Conservation (phyloP, 2,888 invertebrate genomes). For the Plagodis pulveraria region DNA sequence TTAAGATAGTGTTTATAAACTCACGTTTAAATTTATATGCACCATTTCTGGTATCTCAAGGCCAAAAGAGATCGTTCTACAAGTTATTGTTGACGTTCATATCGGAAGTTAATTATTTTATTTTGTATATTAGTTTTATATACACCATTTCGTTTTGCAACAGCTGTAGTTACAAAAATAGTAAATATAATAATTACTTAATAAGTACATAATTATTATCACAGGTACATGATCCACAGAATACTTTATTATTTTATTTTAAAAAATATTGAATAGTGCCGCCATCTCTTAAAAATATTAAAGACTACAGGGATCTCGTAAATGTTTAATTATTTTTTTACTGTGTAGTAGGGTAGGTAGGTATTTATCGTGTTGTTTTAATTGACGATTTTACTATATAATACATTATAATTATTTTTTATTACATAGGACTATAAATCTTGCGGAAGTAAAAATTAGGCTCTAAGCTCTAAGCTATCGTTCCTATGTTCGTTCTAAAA, state of each 20-base stretch:
- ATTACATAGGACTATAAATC: no score
- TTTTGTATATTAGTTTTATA: no score
- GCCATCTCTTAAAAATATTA: slow-evolving; percentile 37
- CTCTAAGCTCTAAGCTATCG: no score
- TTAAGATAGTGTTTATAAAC: no score
- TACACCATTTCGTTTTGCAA: no score
- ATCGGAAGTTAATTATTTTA: neutral
- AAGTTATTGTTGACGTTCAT: neutral
- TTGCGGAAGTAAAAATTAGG: no score
- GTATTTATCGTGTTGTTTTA: no score
- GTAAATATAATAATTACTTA: neutral
- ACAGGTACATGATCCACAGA: neutral
- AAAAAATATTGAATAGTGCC: slow-evolving; percentile 23
- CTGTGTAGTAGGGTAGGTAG: no score
- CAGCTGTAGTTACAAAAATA: neutral
- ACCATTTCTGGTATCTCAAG: slow-evolving; percentile 40
- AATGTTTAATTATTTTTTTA: no score
- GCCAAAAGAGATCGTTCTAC: slow-evolving; percentile 36
- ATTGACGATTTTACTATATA: no score
- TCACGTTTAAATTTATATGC: slow-evolving; percentile 4
- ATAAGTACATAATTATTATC: neutral
- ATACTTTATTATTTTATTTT: no score
- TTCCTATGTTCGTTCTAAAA: slow-evolving; percentile 52
- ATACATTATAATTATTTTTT: no score
- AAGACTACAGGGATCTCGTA: neutral